Evolutionary conservation across 2,888 invertebrate species (phyloP).

Genomic region (Noctua comes): DNA sequence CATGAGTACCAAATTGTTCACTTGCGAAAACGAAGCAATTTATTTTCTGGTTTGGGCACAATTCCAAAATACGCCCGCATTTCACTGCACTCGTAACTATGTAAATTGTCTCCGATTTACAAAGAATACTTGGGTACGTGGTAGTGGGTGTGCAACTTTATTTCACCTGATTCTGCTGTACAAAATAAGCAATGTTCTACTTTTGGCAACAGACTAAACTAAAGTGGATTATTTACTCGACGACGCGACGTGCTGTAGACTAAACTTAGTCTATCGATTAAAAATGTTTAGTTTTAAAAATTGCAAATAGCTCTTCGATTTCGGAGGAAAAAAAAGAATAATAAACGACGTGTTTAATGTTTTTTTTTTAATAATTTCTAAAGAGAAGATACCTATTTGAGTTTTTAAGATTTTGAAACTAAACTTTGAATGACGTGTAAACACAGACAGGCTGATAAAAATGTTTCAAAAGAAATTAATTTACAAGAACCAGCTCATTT

Average conservation of each 20-base stretch:
- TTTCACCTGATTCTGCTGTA: slow-evolving; percentile 20
- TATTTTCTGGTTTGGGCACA: slow-evolving; percentile 41
- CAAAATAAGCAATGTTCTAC: slow-evolving; percentile 21
- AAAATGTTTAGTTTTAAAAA: slow-evolving; percentile 16
- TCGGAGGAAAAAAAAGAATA: background rate
- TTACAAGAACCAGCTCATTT: background rate
- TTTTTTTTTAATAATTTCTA: background rate
- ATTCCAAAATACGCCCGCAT: slow-evolving; percentile 44
- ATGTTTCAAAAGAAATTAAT: background rate
- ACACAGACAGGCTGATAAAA: background rate
- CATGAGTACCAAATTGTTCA: slow-evolving; percentile 23
- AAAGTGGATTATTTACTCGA: slow-evolving; percentile 21
- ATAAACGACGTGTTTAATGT: background rate
- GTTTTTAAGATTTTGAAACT: slow-evolving; percentile 4
- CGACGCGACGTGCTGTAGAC: slow-evolving; percentile 7
- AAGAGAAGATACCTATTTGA: background rate
- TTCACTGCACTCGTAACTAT: slow-evolving; percentile 40
- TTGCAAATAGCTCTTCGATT: background rate
- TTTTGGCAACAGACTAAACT: slow-evolving; percentile 26
- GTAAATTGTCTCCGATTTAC: slow-evolving; percentile 40
- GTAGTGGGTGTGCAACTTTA: slow-evolving; percentile 10
- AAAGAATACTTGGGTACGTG: slow-evolving; percentile 15
- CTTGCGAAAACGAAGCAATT: slow-evolving; percentile 35
- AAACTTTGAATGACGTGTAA: slow-evolving; percentile 17
- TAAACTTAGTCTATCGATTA: slow-evolving; percentile 28